Evolutionary conservation across 2,113 vertebrate species (phyloP).

Genomic region (Lycocorax pyrrhopterus): DNA sequence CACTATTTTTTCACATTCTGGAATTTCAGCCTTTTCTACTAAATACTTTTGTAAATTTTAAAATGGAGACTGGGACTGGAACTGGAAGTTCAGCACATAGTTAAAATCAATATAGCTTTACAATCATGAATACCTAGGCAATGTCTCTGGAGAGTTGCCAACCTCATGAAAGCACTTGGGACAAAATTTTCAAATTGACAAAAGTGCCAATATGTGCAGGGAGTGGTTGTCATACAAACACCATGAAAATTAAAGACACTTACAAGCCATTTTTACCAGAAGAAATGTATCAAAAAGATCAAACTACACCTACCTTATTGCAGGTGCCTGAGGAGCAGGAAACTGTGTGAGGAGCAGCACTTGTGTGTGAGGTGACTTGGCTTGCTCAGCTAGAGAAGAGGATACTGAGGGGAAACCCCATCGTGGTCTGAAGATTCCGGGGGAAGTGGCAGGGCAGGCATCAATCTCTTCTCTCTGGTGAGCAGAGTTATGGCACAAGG

Average conservation of each 20-base stretch:
- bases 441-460: neutral
- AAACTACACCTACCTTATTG: neutral
- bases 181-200: neutral
- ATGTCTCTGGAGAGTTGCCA: neutral
- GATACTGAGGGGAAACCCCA: neutral
- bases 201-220: neutral
- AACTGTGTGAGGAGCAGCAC: neutral
- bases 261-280: neutral
- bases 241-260: neutral
- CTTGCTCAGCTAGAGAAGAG: neutral
- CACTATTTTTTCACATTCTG: neutral
- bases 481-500: neutral
- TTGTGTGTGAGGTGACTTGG: neutral
- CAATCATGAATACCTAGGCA: neutral
- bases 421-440: fast-evolving
- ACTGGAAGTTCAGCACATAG: neutral
- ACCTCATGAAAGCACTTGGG: neutral
- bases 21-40: neutral
- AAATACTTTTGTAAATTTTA: neutral
- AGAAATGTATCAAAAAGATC: neutral
- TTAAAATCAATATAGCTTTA: neutral
- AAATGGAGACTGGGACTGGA: neutral
- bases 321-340: neutral
- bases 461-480: neutral
- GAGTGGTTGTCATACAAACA: neutral